Evolutionary conservation across 2,113 vertebrate genomes (phyloP).

Genomic region (Siphamia tubifer): DNA sequence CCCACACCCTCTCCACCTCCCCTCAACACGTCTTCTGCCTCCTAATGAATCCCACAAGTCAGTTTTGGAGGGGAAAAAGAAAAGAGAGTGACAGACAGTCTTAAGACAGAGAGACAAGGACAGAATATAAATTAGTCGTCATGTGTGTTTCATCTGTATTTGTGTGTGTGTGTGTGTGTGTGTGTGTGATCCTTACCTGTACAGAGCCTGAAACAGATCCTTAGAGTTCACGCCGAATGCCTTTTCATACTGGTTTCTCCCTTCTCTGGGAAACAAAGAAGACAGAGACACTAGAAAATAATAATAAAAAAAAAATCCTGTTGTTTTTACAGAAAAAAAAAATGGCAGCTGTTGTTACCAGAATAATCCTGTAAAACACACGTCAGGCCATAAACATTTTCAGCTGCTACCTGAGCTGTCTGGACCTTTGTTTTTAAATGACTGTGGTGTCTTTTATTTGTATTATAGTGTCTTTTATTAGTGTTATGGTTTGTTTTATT

Average conservation of each 20-base stretch:
- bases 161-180: not conserved
- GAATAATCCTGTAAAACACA: too few relatives aligned
- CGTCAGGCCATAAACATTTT: too few relatives aligned
- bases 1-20: not conserved
- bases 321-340: too few relatives aligned
- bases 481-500: too few relatives aligned
- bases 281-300: too few relatives aligned
- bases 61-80: not conserved
- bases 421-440: too few relatives aligned
- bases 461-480: too few relatives aligned
- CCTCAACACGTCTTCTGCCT: conserved; percentile 12
- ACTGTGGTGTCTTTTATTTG: too few relatives aligned
- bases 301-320: too few relatives aligned
- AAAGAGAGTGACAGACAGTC: conserved; percentile 14
- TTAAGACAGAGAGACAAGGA: conserved; percentile 27
- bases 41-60: conserved; percentile 35
- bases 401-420: too few relatives aligned
- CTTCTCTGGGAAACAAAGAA: conserved; percentile 78
- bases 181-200: conserved; percentile 82
- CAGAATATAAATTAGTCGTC: conserved; percentile 40
- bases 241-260: conserved; percentile 84
- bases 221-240: conserved; percentile 81
- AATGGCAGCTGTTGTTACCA: too few relatives aligned
- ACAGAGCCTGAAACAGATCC: conserved; percentile 87
- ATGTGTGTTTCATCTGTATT: not conserved